These are phyloP conservation scores for Idaea aversata DNA, from an alignment of 2,888 invertebrate species.

Conservation along the genomic window DNA sequence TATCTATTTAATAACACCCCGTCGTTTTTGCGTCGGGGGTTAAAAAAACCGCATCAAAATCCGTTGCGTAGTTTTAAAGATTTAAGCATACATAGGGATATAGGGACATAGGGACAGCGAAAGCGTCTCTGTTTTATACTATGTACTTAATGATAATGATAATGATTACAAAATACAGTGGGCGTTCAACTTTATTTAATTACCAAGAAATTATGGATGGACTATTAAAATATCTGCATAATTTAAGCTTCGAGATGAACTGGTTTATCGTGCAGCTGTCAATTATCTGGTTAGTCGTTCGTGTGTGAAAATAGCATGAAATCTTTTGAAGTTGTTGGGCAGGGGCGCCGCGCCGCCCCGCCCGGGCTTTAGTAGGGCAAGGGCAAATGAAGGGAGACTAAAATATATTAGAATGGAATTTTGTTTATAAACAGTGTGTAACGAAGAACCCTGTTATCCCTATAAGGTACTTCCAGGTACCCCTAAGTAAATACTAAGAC, in stretches of 20 bases:
- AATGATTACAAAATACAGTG: neutral
- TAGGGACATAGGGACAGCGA: too few species aligned
- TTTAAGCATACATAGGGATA: too few species aligned
- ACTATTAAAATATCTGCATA: slow-evolving; percentile 43
- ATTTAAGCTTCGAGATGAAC: slow-evolving; percentile 25
- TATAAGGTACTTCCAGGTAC: too few species aligned
- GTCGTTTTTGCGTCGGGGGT: too few species aligned
- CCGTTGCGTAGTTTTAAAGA: too few species aligned
- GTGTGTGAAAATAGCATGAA: slow-evolving; percentile 1
- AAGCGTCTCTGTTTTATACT: too few species aligned
- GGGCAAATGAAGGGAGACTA: neutral
- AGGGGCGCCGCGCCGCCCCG: neutral
- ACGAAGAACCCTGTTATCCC: too few species aligned
- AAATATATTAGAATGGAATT: neutral
- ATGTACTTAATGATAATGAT: too few species aligned
- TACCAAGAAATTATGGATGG: slow-evolving; percentile 22
- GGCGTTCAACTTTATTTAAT: neutral
- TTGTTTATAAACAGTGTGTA: neutral
- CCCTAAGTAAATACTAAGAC: too few species aligned
- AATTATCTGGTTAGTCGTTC: slow-evolving; percentile 16
- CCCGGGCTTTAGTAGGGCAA: neutral
- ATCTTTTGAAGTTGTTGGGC: neutral
- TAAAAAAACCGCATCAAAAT: too few species aligned
- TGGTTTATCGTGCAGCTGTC: slow-evolving; percentile 27
- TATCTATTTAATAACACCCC: too few species aligned